Evolutionary conservation across 2,113 vertebrate species (phyloP).

Genomic region (Caracal caracal): DNA sequence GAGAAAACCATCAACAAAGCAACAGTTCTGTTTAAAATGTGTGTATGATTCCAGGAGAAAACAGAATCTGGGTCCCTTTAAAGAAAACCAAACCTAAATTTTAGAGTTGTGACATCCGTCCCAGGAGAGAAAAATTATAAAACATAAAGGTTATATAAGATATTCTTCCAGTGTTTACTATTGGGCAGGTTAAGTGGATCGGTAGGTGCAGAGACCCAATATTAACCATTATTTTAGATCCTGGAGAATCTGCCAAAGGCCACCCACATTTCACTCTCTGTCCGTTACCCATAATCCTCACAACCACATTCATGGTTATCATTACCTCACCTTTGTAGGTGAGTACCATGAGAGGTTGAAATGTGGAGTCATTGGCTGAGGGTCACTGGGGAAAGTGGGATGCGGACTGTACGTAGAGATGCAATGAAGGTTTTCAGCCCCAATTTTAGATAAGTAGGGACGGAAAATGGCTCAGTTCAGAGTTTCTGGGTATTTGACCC

Average conservation of each 20-base stretch:
- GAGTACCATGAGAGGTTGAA: not conserved
- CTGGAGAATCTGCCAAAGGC: not conserved
- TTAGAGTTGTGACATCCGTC: not conserved
- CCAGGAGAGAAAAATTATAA: not conserved
- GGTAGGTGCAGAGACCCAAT: not conserved
- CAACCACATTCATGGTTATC: not conserved
- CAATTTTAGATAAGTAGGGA: not conserved
- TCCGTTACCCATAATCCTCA: not conserved
- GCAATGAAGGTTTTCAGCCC: not conserved
- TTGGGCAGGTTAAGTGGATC: not conserved
- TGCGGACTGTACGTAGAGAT: not conserved
- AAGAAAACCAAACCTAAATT: constrained; percentile 55
- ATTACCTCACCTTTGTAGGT: not conserved
- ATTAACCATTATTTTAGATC: not conserved
- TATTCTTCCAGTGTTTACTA: not conserved
- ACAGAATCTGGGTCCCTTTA: not conserved
- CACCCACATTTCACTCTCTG: not conserved
- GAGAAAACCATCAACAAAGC: constrained; percentile 33
- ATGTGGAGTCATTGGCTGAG: not conserved
- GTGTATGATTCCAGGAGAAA: constrained; percentile 30
- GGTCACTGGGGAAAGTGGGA: not conserved
- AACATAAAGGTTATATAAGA: not conserved
- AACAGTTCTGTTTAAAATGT: constrained; percentile 24
- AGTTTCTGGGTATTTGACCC: not conserved
- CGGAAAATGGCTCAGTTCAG: not conserved